Conservation (phyloP, 2,888 invertebrate genomes). For the Oligia strigilis region DNA sequence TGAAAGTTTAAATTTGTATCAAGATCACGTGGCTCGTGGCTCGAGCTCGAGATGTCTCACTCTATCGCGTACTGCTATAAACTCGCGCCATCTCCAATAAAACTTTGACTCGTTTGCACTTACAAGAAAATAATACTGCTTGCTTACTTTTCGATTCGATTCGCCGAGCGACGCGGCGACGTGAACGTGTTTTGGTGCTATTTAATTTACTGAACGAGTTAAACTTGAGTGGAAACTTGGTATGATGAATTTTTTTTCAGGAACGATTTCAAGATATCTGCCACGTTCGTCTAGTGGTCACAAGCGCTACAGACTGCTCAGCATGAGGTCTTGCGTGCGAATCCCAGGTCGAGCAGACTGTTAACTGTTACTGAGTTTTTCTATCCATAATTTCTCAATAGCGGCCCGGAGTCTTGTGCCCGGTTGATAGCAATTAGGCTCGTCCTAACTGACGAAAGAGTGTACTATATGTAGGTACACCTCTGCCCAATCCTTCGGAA, state of each 20-base stretch:
- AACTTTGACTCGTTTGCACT: constrained; percentile 65
- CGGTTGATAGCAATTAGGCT: too few species aligned
- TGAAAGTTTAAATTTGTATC: constrained; percentile 69
- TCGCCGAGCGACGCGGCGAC: neutral
- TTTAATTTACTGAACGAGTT: constrained; percentile 19
- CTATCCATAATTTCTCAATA: neutral
- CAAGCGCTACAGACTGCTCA: too few species aligned
- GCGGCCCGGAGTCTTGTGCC: too few species aligned
- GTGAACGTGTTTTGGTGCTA: constrained; percentile 13
- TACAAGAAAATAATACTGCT: constrained; percentile 61
- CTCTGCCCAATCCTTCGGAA: too few species aligned
- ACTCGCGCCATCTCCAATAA: constrained; percentile 61
- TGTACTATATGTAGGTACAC: too few species aligned
- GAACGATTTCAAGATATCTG: constrained; percentile 1
- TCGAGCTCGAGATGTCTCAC: constrained; percentile 57
- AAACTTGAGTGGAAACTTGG: neutral
- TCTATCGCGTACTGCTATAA: constrained; percentile 61
- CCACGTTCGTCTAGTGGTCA: neutral
- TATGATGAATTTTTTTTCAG: neutral
- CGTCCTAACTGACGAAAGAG: too few species aligned
- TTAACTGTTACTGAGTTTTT: neutral
- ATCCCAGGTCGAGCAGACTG: neutral
- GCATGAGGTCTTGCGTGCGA: neutral
- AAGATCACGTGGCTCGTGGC: constrained; percentile 57
- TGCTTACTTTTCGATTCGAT: constrained; percentile 56